Percentiles rank a stretch among this genome's conserved stretches.
phyloP scores from a whole-genome alignment of 2,888 invertebrate species.

The Ormyrus thymus region DNA sequence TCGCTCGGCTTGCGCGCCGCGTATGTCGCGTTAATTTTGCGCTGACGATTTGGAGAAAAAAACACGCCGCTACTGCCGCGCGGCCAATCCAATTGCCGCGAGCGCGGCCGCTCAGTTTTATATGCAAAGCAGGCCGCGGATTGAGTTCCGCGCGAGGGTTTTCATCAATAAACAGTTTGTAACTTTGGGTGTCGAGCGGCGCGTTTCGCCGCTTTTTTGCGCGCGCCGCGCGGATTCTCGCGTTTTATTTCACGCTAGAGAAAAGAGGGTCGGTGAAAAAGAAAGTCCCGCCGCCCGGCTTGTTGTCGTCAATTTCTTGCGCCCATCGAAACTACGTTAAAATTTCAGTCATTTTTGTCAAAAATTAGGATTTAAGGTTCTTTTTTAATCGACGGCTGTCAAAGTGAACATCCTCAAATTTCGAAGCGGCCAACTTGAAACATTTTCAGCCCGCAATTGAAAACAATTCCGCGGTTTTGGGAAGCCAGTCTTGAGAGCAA shows the following conservation, averaged over 20 bases:
- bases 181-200: background rate
- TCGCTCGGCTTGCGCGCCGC: no score
- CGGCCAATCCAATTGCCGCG: background rate
- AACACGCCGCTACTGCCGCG: slow-evolving; percentile 10
- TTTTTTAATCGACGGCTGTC: no score
- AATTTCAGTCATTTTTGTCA: no score
- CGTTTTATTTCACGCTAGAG: background rate
- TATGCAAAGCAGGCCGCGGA: slow-evolving; percentile 41
- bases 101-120: slow-evolving; percentile 20
- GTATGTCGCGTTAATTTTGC: slow-evolving; percentile 12
- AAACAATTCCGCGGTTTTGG: no score
- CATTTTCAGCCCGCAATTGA: no score
- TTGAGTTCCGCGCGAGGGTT: slow-evolving; percentile 19
- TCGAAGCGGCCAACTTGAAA: no score
- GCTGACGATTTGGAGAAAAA: slow-evolving; percentile 25
- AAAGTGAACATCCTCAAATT: no score
- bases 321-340: no score
- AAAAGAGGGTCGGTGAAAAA: background rate
- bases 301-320: no score
- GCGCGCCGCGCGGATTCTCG: background rate
- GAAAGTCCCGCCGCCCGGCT: no score
- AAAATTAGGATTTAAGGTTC: no score
- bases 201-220: background rate
- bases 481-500: no score
- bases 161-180: slow-evolving; percentile 43